These are phyloP conservation scores for Myopa testacea DNA, from an alignment of 2,888 invertebrate species.

Conservation along the genomic window DNA sequence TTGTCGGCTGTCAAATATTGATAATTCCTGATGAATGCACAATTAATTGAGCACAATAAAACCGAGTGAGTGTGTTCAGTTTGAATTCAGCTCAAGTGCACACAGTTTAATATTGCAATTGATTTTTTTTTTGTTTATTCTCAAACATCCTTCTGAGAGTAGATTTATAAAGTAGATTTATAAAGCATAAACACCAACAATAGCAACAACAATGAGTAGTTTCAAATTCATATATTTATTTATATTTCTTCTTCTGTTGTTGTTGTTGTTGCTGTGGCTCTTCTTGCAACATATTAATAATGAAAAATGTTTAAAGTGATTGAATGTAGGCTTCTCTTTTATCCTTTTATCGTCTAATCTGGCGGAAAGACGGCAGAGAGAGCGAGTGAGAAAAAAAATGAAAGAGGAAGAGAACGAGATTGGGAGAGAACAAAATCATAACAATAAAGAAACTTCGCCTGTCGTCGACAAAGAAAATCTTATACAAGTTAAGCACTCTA, in stretches of 20 bases:
- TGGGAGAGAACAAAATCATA: background rate
- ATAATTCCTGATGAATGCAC: constrained; percentile 7
- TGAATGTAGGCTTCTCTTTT: background rate
- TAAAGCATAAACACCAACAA: no score
- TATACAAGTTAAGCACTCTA: constrained; percentile 3
- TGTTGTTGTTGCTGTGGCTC: constrained; percentile 1
- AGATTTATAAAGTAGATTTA: no score
- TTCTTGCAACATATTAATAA: constrained; percentile 9
- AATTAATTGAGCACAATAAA: constrained; percentile 2
- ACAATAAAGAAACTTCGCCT: background rate
- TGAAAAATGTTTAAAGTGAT: constrained; percentile 21
- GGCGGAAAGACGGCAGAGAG: background rate
- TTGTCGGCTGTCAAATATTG: constrained; percentile 8
- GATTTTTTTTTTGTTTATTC: background rate
- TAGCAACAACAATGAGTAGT: no score
- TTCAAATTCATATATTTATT: background rate
- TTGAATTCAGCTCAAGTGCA: no score
- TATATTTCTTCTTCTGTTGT: constrained; percentile 24
- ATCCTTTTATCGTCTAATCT: background rate
- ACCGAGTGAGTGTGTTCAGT: no score
- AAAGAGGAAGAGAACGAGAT: background rate
- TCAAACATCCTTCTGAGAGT: background rate
- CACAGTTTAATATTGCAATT: background rate
- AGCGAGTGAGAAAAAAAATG: background rate
- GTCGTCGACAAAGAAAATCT: background rate